phyloP scores from a whole-genome alignment of 2,888 invertebrate genomes.

The Drosophila longiperda region DNA sequence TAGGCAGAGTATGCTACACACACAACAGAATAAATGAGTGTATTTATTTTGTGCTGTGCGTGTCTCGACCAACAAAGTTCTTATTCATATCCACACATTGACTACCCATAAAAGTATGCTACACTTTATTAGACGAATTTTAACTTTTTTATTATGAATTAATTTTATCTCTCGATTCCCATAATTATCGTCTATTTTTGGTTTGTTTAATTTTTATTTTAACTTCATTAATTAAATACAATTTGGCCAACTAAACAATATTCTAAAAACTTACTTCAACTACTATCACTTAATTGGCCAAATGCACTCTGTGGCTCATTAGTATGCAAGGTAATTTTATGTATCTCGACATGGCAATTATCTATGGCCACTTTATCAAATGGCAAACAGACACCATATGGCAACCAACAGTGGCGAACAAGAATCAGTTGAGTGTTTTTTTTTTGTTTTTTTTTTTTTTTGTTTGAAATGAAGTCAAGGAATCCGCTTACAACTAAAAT shows the following conservation, averaged over 20 bases:
- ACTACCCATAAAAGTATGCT: slow-evolving; percentile 13
- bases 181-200: not conserved
- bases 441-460: not conserved
- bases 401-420: not conserved
- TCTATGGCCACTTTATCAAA: slow-evolving; percentile 39
- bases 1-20: slow-evolving; percentile 15
- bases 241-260: not conserved
- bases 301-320: slow-evolving; percentile 17
- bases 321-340: slow-evolving; percentile 27
- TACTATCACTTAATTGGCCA: slow-evolving; percentile 25
- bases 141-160: not conserved
- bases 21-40: not conserved
- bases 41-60: slow-evolving; percentile 2
- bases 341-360: slow-evolving; percentile 35
- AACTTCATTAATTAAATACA: not conserved
- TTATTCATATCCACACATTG: not conserved
- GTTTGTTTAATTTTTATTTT: not conserved
- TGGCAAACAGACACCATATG: slow-evolving; percentile 25
- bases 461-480: slow-evolving; percentile 24
- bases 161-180: not conserved
- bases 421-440: not conserved
- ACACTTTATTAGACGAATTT: not conserved
- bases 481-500: slow-evolving; percentile 50
- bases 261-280: not conserved
- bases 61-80: not conserved